Evolutionary conservation across 2,797 vertebrate genomes (phyloP).

Genomic region (Platalea minor): DNA sequence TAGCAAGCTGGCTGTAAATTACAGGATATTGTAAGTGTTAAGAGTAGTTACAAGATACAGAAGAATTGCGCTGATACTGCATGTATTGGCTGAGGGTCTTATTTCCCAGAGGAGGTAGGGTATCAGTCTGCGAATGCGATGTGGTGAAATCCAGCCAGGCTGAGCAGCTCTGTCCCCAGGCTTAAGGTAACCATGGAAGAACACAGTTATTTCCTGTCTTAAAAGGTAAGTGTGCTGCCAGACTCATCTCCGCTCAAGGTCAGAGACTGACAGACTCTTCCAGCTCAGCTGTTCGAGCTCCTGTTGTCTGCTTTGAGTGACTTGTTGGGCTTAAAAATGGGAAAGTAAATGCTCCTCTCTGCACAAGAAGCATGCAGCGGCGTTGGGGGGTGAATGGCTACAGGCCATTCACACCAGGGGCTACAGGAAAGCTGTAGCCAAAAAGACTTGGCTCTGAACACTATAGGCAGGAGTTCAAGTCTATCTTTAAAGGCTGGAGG

Average conservation of each 20-base stretch:
- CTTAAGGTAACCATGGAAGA: background rate
- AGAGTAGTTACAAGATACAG: background rate
- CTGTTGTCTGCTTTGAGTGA: background rate
- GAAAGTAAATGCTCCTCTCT: background rate
- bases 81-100: background rate
- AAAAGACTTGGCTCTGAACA: background rate
- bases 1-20: background rate
- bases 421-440: background rate
- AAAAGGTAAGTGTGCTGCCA: constrained; percentile 48
- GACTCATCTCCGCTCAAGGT: background rate
- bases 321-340: background rate
- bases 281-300: background rate
- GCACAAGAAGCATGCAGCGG: background rate
- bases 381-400: background rate
- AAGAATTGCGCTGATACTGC: background rate
- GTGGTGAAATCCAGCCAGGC: background rate
- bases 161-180: background rate
- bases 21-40: background rate
- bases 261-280: constrained; percentile 19
- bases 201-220: constrained; percentile 1
- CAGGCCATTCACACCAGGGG: background rate
- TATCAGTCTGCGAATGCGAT: background rate
- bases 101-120: background rate
- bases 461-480: background rate
- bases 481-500: background rate